Base-by-base conservation (phyloP, 2,113 vertebrate species). In the Paedocypris sp. region DNA sequence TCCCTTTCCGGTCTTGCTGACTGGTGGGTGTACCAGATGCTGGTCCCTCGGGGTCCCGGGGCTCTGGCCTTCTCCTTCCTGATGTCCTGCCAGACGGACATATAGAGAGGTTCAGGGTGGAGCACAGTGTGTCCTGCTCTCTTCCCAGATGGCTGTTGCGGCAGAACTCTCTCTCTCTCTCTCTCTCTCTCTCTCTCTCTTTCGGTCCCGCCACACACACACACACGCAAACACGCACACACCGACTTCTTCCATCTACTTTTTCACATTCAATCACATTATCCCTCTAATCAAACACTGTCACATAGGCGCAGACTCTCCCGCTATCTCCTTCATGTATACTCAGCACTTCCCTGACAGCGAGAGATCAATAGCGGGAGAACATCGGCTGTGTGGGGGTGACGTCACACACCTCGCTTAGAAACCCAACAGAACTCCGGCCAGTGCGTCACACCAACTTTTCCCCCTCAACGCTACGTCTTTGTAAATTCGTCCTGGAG, bases 111-210 rank as follows among this genome's bases (percentile, higher is more conserved):
- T 41, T 28, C 36, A 53, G 48, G 28, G 22, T 25, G 31, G 42
- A 53, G 52, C 63, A 66, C 46, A 31, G 62, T 32, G 49, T 54
- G 31, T 62, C 22, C 39, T 66, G 38, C 53, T 66, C 50, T 49
- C 10, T 5, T 61, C 57, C 52, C 62, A 66, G 57, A 66, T 66
- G 68, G 63, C 58, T 49, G n/a, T 43, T 57, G 43, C 13, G 20
- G 39, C 32, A 39, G 9, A 19, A 10, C 18, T 59, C 22, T n/a
- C 18, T 25, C 47, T 7, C 20, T 60, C 22, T 25, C 26, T 61
- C 13, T 19, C 43, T 35, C 29, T 65, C 29, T 35, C n/a, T 29
- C 18, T 33, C 49, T 31, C 22, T 45, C 16, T 25, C 8, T 3
- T 28, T 6, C 19, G 31, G 15, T n/a, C n/a, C n/a, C n/a, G n/a